phyloP scores from a whole-genome alignment of 2,797 vertebrate species.

The Paramormyrops hopkinsi region DNA sequence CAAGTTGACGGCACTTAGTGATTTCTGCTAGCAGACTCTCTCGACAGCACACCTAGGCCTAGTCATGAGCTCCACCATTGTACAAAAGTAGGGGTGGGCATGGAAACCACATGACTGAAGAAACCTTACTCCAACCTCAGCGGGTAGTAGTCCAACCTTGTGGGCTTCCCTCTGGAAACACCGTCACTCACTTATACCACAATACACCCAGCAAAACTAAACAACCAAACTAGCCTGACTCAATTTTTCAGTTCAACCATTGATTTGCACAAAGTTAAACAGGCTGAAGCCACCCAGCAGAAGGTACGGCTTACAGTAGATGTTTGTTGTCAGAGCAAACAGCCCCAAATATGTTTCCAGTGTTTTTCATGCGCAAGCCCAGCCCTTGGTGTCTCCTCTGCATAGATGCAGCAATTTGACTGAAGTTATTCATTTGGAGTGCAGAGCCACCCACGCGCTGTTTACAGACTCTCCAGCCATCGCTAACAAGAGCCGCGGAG shows the following conservation, averaged over 20 bases:
- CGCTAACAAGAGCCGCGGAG: slow-evolving; percentile 47
- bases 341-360: slow-evolving; percentile 41
- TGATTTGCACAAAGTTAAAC: slow-evolving; percentile 36
- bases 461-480: slow-evolving; percentile 52
- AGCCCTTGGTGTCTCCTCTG: slow-evolving; percentile 27
- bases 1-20: slow-evolving; percentile 43
- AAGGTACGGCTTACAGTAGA: slow-evolving; percentile 16
- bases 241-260: slow-evolving; percentile 44
- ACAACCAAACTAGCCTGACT: slow-evolving; percentile 30
- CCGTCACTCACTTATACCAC: slow-evolving; percentile 13
- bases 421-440: slow-evolving; percentile 55
- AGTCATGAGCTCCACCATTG: slow-evolving; percentile 48
- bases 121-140: slow-evolving; percentile 5
- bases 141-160: not conserved
- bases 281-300: slow-evolving; percentile 33
- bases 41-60: slow-evolving; percentile 48
- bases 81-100: slow-evolving; percentile 44
- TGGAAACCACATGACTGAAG: slow-evolving; percentile 38
- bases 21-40: slow-evolving; percentile 50
- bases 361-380: slow-evolving; percentile 15
- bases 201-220: slow-evolving; percentile 28
- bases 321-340: slow-evolving; percentile 41
- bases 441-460: slow-evolving; percentile 55
- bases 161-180: slow-evolving; percentile 24
- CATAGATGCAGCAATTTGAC: slow-evolving; percentile 50